Evolutionary conservation across 1,140 invertebrate genomes (phyloP).

Genomic region (Drosophila carrolli): DNA sequence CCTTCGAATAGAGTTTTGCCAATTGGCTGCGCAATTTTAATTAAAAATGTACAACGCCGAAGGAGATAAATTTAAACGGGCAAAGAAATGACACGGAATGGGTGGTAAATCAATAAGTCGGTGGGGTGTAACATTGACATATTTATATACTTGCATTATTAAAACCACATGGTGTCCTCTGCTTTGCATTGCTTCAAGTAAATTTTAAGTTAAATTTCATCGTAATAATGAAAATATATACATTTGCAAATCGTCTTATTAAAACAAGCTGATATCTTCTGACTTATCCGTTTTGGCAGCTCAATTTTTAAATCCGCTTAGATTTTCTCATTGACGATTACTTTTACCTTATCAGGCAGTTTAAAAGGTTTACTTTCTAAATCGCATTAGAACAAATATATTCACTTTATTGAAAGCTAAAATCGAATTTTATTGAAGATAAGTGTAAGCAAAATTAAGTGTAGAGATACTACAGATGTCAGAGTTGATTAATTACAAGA

Average conservation of each 20-base stretch:
- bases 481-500: no score
- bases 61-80: background rate
- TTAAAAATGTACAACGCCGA: constrained; percentile 56
- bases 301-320: no score
- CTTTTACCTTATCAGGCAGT: background rate
- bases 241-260: background rate
- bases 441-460: no score
- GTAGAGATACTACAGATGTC: no score
- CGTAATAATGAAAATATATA: no score
- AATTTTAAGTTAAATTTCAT: background rate
- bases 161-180: background rate
- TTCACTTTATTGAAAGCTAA: no score
- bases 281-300: background rate
- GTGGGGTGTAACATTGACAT: constrained; percentile 16
- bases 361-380: background rate
- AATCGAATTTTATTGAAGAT: no score
- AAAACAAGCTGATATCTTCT: background rate
- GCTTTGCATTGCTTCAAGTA: no score
- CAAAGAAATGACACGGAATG: background rate
- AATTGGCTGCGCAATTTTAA: constrained; percentile 72
- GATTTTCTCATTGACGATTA: no score
- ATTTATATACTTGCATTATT: constrained; percentile 13
- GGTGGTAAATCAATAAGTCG: constrained; percentile 35
- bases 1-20: constrained; percentile 38
- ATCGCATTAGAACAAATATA: no score